phyloP scores from a whole-genome alignment of 2,113 vertebrate species.

The Mormoops blainvillei region DNA sequence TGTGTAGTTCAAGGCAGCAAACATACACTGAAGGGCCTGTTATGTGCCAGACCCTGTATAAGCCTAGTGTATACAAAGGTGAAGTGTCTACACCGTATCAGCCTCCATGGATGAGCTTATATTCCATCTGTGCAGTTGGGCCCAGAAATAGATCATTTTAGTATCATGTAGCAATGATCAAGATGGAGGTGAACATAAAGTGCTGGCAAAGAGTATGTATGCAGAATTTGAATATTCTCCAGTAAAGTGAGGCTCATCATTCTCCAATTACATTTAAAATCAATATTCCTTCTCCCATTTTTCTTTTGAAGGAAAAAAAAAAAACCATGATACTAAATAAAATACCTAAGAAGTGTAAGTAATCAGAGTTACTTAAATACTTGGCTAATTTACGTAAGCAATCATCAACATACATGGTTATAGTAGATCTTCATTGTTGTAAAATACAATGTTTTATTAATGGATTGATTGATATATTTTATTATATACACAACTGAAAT shows the following conservation, averaged over 20 bases:
- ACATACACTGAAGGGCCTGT: not conserved
- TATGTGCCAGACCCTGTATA: not conserved
- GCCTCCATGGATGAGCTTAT: not conserved
- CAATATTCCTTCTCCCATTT: not conserved
- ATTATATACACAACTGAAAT: not conserved
- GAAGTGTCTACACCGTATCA: not conserved
- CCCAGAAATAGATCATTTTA: not conserved
- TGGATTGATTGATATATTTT: not conserved
- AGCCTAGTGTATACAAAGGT: not conserved
- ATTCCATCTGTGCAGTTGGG: not conserved
- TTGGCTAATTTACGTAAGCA: not conserved
- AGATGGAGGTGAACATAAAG: not conserved
- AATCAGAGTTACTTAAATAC: not conserved
- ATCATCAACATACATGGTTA: not conserved
- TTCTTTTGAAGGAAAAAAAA: not conserved
- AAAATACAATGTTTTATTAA: not conserved
- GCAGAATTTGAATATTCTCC: not conserved
- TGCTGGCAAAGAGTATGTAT: not conserved
- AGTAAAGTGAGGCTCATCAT: not conserved
- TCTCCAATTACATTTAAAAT: not conserved
- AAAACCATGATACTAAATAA: not conserved
- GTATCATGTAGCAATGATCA: not conserved
- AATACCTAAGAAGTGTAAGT: not conserved
- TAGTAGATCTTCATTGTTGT: not conserved
- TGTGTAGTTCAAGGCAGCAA: not conserved